Evolutionary conservation across 2,113 vertebrate genomes (phyloP).

Genomic region (Gasterosteus aculeatus): DNA sequence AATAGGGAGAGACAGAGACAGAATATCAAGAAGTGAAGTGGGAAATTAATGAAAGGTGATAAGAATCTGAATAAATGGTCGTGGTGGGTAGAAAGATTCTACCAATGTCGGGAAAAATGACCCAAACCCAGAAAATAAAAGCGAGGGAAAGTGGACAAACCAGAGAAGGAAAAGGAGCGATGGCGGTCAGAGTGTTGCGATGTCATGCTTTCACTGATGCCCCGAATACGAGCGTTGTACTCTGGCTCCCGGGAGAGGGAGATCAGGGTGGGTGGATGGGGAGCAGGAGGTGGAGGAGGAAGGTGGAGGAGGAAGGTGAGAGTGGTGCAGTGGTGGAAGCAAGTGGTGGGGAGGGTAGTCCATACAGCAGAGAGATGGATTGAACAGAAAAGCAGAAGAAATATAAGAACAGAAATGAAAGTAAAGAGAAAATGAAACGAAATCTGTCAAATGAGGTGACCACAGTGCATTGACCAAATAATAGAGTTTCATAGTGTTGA

Average conservation of each 20-base stretch:
- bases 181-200: constrained; percentile 85
- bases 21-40: not conserved
- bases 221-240: constrained; percentile 94
- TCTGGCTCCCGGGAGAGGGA: constrained; percentile 79
- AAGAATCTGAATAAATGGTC: constrained; percentile 21
- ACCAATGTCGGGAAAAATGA: constrained; percentile 24
- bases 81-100: constrained; percentile 15
- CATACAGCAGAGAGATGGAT: constrained; percentile 78
- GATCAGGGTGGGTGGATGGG: constrained; percentile 71
- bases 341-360: constrained; percentile 53
- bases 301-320: constrained; percentile 64
- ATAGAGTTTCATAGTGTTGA: not conserved
- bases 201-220: constrained; percentile 83
- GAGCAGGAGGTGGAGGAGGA: constrained; percentile 64
- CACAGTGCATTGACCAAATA: not conserved
- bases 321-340: constrained; percentile 66
- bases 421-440: constrained; percentile 23
- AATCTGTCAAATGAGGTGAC: constrained; percentile 1
- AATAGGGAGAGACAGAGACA: not conserved
- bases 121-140: constrained; percentile 50
- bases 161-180: constrained; percentile 90
- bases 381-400: constrained; percentile 64
- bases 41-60: not conserved
- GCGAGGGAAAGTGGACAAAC: constrained; percentile 87
- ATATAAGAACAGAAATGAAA: constrained; percentile 54